A percentile compares a stretch with the other conserved stretches of the same genome.
Evolutionary conservation across 2,113 vertebrate species (phyloP).

Genomic region (Oxygymnocypris stewartii): DNA sequence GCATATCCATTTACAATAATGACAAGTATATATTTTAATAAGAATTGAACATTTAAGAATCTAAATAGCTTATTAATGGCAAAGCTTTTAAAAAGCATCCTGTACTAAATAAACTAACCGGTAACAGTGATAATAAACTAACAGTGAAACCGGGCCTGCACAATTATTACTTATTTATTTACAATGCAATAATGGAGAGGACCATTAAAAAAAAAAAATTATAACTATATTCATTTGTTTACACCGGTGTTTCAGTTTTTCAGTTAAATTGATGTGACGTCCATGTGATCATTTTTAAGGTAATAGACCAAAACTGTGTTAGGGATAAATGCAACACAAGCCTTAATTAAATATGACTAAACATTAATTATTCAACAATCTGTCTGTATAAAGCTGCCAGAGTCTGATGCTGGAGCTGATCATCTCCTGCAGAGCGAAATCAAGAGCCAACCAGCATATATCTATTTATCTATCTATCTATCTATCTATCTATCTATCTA

Average conservation of each 20-base stretch:
- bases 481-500: not conserved
- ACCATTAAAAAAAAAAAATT: no score
- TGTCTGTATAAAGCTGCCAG: constrained; percentile 40
- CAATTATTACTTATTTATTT: not conserved
- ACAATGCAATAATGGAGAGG: not conserved
- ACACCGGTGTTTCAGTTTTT: no score
- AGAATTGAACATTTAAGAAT: not conserved
- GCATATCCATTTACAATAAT: no score
- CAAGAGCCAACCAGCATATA: not conserved
- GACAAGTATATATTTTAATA: not conserved
- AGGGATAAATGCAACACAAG: not conserved
- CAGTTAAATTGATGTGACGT: not conserved
- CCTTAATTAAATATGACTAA: not conserved
- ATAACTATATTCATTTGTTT: no score
- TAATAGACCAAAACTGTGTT: not conserved
- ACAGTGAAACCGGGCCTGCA: not conserved
- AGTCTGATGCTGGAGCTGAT: constrained; percentile 39
- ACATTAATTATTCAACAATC: constrained; percentile 22
- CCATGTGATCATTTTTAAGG: not conserved
- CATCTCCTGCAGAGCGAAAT: constrained; percentile 52
- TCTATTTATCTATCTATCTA: no score
- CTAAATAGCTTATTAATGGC: not conserved
- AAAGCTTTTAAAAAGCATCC: not conserved
- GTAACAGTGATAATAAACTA: no score
- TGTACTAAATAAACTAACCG: not conserved